phyloP scores from a whole-genome alignment of 2,888 invertebrate species.

The Drosophila melanosoma region DNA sequence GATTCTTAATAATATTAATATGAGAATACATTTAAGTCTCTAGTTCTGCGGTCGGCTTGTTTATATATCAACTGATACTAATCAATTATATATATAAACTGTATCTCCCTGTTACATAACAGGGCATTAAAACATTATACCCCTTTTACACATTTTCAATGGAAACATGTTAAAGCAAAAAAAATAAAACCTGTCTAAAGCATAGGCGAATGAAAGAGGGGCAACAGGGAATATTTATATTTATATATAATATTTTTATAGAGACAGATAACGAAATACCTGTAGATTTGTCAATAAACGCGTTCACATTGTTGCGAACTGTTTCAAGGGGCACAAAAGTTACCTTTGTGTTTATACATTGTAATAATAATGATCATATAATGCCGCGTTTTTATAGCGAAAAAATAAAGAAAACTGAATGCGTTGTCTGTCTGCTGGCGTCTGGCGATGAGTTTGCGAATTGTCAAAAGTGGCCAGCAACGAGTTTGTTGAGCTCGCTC shows the following conservation, averaged over 20 bases:
- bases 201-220: conserved; percentile 19
- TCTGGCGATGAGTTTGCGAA: conserved; percentile 57
- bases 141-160: neutral
- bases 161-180: neutral
- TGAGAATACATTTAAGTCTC: neutral
- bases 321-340: conserved; percentile 32
- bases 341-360: conserved; percentile 28
- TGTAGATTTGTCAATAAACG: conserved; percentile 56
- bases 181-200: conserved; percentile 39
- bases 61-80: neutral
- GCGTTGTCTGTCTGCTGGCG: conserved; percentile 36
- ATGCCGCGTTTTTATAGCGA: conserved; percentile 26
- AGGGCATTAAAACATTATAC: neutral
- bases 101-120: neutral
- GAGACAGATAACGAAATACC: conserved; percentile 21
- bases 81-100: neutral
- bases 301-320: conserved; percentile 58
- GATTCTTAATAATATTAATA: too few species aligned
- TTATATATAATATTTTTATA: conserved; percentile 7
- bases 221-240: conserved; percentile 5
- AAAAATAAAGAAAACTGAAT: conserved; percentile 3
- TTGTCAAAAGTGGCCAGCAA: conserved; percentile 51
- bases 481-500: conserved; percentile 23
- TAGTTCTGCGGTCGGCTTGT: neutral
- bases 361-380: conserved; percentile 53